phyloP scores from a whole-genome alignment of 2,888 invertebrate genomes.

The Amphiduros pacificus region DNA sequence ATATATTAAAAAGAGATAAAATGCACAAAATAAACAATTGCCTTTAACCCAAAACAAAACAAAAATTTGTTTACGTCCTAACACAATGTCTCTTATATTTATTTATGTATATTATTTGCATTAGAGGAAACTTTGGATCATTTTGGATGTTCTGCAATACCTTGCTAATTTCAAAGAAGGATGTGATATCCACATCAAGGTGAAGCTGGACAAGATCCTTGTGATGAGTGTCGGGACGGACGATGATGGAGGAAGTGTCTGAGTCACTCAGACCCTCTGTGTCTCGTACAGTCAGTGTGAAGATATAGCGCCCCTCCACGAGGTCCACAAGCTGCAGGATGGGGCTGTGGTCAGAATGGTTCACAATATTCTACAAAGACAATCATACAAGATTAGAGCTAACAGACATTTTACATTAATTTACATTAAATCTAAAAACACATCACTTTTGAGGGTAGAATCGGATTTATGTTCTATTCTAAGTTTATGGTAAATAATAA shows the following conservation, averaged over 20 bases:
- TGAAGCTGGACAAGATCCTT: constrained; percentile 80
- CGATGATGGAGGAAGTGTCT: constrained; percentile 81
- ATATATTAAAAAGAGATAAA: neutral
- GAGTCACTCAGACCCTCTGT: constrained; percentile 82
- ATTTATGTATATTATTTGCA: neutral
- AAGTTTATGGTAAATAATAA: too few relatives aligned
- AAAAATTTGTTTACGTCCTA: too few relatives aligned
- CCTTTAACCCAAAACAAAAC: neutral
- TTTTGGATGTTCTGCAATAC: too few relatives aligned
- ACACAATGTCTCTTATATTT: too few relatives aligned
- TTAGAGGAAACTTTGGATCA: neutral
- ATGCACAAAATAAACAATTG: neutral
- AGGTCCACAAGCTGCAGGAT: constrained; percentile 82
- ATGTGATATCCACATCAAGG: constrained; percentile 73
- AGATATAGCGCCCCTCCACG: constrained; percentile 84
- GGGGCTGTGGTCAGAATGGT: constrained; percentile 75
- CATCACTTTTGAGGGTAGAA: too few relatives aligned
- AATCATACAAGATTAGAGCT: neutral
- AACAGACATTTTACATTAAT: too few relatives aligned
- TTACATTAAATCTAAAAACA: too few relatives aligned
- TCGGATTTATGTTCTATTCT: too few relatives aligned
- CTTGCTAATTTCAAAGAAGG: constrained; percentile 72
- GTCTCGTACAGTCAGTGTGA: constrained; percentile 85
- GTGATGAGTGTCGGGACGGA: constrained; percentile 75
- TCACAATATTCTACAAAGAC: constrained; percentile 68